Base-by-base conservation (phyloP, 1,140 invertebrate genomes). In the Phocides pigmalion region DNA sequence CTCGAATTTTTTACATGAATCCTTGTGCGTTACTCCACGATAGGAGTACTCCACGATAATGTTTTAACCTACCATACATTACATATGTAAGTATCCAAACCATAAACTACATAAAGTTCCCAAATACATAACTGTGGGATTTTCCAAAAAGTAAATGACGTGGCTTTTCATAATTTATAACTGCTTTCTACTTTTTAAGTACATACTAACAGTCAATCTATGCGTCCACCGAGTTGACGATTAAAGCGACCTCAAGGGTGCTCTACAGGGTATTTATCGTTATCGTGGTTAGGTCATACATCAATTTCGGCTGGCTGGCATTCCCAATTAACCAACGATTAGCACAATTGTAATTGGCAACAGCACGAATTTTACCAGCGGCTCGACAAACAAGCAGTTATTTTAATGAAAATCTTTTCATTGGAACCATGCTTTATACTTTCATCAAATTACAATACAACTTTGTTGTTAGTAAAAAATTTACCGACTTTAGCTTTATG, bases 291-390 rank as follows among this genome's bases (percentile, higher is more conserved):
- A 42, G 39, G 37, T 42, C 37, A 16, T 44, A 37, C 39, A 56
- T 56, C 53, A 56, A 56, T 44, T 44, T 56, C 20, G 22, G 53
- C 4, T 53, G 28, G 12, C 20, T 22, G 53, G 39, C 53, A 56
- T 42, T 56, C 28, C 20, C 44, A 56, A 56, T 44, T 56, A 56
- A 16, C 39, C n/a, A 56, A 25, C 39, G 44, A 56, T 56, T 56
- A 42, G 53, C 53, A 42, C 53, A 56, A 44, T 20, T 22, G 14
- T 44, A 56, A 56, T 56, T 44, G 53, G 20, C 53, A 8, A 44
- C 39, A 39, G 53, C 53, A 56, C 53, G 53, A 56, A 44, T 44
- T 56, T 56, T 56, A 56, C 53, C 39, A 44, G 6, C 42, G 16
- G 39, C 37, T 42, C 53, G 19, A 15, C 53, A 35, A 37, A 54